Evolutionary conservation across 1,140 invertebrate genomes (phyloP), one percentile per base, ranked within the genome.

Genomic region (Leptinotarsa texana): DNA sequence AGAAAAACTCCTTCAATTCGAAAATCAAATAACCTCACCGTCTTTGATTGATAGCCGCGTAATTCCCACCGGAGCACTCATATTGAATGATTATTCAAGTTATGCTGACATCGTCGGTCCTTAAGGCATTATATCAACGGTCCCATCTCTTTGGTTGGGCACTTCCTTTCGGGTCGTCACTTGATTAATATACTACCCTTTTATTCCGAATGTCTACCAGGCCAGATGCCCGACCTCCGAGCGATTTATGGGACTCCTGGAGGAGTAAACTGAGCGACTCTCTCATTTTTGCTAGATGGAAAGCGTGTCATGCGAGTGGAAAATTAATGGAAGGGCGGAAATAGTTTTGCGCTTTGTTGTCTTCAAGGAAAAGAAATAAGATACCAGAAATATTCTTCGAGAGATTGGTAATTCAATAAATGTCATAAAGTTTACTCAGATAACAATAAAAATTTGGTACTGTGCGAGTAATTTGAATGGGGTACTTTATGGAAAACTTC

Each of bases 151-250:
- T 13, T 68, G 66, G 66, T 68, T 15, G 33, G 66, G 66, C 66
- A 47, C 42, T 42, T 68, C 66, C 66, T 68, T 47, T 68, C 18
- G 42, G 69, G 74, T 74, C 70, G 74, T 63, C 65, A 62, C 77
- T 76, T 78, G 77, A 78, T 78, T 78, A 78, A 78, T 78, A 78
- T 78, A 78, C 72, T 76, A 73, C 48, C 77, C 77, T 75, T 78
- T 76, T 72, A 70, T 74, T 74, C 77, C 77, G 77, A 74, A 78
- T 76, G 72, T 74, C 72, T 72, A 74, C 71, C 69, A 63, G 77
- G 69, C 77, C 77, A 78, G 77, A 78, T 78, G 77, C 75, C 66
- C 66, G 27, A 49, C 24, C 42, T 68, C 77, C 72, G 66, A 33
- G 72, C 68, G 75, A 78, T 78, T 78, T 78, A 78, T 78, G 69